Base-by-base conservation (phyloP, 2,888 invertebrate species). In the Drosophila merina region DNA sequence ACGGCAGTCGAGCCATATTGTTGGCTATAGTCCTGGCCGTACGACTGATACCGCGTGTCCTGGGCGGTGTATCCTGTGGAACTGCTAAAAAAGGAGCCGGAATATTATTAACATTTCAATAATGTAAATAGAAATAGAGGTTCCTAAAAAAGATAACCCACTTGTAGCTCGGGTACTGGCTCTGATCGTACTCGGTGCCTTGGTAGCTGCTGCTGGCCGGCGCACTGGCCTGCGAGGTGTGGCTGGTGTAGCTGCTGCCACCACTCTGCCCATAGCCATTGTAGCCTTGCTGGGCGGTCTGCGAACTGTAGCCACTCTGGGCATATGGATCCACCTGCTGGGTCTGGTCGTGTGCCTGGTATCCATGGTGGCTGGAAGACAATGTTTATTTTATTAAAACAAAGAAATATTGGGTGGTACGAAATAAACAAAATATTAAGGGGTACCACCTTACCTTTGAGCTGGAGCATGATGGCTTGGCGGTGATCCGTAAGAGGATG, bases 151-250 rank as follows among this genome's bases (percentile, higher is more conserved):
- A 47, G 33, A 4, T 14, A 40, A 76, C 76, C 54, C 75, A 92
- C 91, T 89, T 90, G 75, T 92, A 92, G 69, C 88, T 88, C 71
- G 91, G 91, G 75, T 92, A 92, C 74, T 92, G 92, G 75, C 90
- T 91, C 68, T 91, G 91, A 81, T 92, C 92, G 71, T 92, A 92
- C 68, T 92, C 92, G 26, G 86, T 79, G 55, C 84, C 89, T 79
- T 88, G 80, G 57, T 92, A 92, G 38, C 89, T 89, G 68, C 79
- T 88, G 63, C 81, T 88, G 4, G 91, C 76, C 28, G 90, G 82
- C 4, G 91, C 74, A 42, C 66, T 75, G 8, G 89, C 56, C 54
- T 85, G 75, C 5, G 88, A 54, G 49, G 89, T 79, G 60, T 88
- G 80, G 20, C 88, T 51, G 52, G 88, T 72, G 73, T 91, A 91